Percentiles rank a stretch among this genome's conserved stretches.
Evolutionary conservation across 2,797 vertebrate species (phyloP).

Genomic region (Tokudaia tokunoshimensis): DNA sequence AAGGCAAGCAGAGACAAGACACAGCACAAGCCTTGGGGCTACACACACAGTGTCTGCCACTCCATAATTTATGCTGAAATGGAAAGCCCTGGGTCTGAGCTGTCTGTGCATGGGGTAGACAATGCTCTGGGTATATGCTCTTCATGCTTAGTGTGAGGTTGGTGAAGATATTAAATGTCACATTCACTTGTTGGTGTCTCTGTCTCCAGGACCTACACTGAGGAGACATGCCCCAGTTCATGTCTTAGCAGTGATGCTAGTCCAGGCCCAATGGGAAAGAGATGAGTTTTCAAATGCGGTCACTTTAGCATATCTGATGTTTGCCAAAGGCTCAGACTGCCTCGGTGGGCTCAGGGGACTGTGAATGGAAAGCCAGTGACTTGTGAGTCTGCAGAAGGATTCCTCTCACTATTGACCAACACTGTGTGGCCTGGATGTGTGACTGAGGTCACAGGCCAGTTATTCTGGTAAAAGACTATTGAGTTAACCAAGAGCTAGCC

Average conservation of each 20-base stretch:
- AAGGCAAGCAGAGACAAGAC: background rate
- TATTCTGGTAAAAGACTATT: background rate
- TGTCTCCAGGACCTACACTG: rapidly evolving
- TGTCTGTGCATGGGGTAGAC: rapidly evolving
- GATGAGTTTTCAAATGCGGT: rapidly evolving
- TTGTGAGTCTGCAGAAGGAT: background rate
- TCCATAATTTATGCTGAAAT: no score
- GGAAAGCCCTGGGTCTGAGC: background rate
- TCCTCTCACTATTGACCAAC: background rate
- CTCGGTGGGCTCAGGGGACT: background rate
- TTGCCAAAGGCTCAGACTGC: no score
- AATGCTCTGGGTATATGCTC: background rate
- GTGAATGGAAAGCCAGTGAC: background rate
- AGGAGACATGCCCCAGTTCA: background rate
- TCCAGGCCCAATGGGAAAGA: background rate
- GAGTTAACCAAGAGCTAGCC: background rate
- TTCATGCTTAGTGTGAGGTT: background rate
- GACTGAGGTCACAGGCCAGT: background rate
- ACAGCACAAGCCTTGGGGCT: rapidly evolving
- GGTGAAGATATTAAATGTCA: background rate
- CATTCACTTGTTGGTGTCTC: background rate
- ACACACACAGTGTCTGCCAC: rapidly evolving
- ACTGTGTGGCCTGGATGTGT: background rate
- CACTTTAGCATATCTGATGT: no score
- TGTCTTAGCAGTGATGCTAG: background rate